These are phyloP conservation scores for Pseudopodoces humilis DNA, from an alignment of 2,113 vertebrate species.

Conservation along the genomic window DNA sequence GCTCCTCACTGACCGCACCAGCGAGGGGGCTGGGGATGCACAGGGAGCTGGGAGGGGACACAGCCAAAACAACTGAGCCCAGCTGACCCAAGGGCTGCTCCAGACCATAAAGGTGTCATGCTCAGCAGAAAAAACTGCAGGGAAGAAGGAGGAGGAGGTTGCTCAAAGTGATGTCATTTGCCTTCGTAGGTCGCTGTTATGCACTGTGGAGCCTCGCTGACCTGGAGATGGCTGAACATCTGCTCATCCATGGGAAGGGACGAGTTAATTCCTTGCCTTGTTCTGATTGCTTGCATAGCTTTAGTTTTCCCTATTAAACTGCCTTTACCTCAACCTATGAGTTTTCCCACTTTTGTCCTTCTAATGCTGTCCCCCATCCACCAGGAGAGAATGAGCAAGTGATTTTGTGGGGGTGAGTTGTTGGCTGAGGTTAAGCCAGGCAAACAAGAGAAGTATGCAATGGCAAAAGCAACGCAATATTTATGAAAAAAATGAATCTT, in stretches of 20 bases:
- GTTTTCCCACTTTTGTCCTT: not conserved
- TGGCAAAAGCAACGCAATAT: not conserved
- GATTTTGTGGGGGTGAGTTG: not conserved
- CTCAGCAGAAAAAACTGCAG: not conserved
- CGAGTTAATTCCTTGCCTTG: not conserved
- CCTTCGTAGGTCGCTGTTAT: not conserved
- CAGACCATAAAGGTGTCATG: no score
- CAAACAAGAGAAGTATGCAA: not conserved
- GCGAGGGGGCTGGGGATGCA: fast-evolving
- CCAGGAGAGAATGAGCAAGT: not conserved
- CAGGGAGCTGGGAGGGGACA: not conserved
- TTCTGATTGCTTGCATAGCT: not conserved
- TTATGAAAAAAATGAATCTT: not conserved
- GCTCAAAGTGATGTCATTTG: fast-evolving
- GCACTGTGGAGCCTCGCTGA: not conserved
- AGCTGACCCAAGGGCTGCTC: not conserved
- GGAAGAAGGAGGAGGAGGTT: not conserved
- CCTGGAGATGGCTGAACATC: not conserved
- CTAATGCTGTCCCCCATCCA: not conserved
- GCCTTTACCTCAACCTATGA: not conserved
- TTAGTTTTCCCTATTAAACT: not conserved
- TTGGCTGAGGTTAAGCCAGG: fast-evolving
- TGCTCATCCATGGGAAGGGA: not conserved
- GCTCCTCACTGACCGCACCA: fast-evolving
- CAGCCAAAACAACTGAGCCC: not conserved